Evolutionary conservation across 2,888 invertebrate species (phyloP), one percentile per base, ranked within the genome.

Genomic region (Drosophila cognata): DNA sequence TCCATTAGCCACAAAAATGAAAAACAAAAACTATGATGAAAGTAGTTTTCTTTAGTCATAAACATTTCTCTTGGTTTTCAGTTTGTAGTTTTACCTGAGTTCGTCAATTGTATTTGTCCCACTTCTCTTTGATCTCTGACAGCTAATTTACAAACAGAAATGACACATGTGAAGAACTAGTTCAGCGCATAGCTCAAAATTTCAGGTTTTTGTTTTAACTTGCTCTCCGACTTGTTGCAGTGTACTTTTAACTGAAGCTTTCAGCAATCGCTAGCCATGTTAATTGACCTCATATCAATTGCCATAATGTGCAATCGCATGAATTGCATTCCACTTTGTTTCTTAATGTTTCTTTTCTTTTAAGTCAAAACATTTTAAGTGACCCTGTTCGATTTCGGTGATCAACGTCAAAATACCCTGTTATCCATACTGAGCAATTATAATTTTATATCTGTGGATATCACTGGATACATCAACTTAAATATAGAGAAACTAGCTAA

Each of bases 211-310:
- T 46, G 1, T 6, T 48, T 51, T 0, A 16, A 25, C 6, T n/a
- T 62, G 10, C 41, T 31, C 11, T 13, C 28, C 28, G 5, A 59
- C 11, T 62, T 56, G 31, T 38, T 48, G n/a, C 13, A 36, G 28
- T 69, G 13, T 21, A 36, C 11, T 18, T 43, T 53, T n/a, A 8
- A 21, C 11, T 33, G 18, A 35, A 8, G 53, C 31, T 70, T 60
- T 50, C 35, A 46, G 13, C 13, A 69, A 11, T 21, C 28, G 28
- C 5, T 35, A 11, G 35, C 36, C 36, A 43, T 52, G 57, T 52
- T 70, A 70, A 69, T 21, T 70, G 52, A 52, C 52, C 43, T 28
- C 36, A 52, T 31, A 50, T 43, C 29, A 43, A 35, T 68, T 51
- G 25, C 4, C 35, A 21, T n/a, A n/a, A 43, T 52, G 11, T 69